Conservation (phyloP, 2,888 invertebrate species). For the Aricia artaxerxes region DNA sequence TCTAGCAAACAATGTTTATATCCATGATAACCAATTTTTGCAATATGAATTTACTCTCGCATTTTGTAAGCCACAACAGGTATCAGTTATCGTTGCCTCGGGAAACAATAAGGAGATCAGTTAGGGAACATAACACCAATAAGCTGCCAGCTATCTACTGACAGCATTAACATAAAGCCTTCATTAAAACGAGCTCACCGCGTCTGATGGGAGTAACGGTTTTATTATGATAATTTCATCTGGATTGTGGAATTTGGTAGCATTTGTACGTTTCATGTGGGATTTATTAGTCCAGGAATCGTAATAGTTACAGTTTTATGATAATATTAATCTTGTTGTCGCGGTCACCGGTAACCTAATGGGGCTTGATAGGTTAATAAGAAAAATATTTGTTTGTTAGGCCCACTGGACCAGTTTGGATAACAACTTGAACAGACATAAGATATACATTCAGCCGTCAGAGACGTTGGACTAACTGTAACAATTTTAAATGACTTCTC, state of each 20-base stretch:
- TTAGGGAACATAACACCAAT: not conserved
- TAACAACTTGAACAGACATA: too few relatives aligned
- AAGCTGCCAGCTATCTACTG: slow-evolving; percentile 1
- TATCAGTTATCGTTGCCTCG: slow-evolving; percentile 4
- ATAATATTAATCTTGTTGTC: too few relatives aligned
- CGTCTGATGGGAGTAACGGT: not conserved
- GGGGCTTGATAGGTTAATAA: too few relatives aligned
- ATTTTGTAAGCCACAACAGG: not conserved
- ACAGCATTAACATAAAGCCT: not conserved
- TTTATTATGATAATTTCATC: slow-evolving; percentile 15
- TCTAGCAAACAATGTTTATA: too few relatives aligned
- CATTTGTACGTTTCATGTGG: not conserved
- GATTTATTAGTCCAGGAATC: not conserved
- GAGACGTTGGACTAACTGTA: too few relatives aligned
- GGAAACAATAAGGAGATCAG: slow-evolving; percentile 15
- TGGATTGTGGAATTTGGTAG: not conserved
- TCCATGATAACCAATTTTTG: not conserved
- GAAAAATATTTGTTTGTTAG: too few relatives aligned
- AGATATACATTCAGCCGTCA: too few relatives aligned
- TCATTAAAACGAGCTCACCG: slow-evolving; percentile 10
- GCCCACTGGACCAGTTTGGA: too few relatives aligned
- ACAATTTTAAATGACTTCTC: too few relatives aligned
- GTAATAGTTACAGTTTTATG: too few relatives aligned
- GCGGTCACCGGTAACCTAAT: too few relatives aligned
- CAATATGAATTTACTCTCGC: not conserved